Base-by-base conservation (phyloP, 2,113 vertebrate genomes). In the Anhinga rufa region DNA sequence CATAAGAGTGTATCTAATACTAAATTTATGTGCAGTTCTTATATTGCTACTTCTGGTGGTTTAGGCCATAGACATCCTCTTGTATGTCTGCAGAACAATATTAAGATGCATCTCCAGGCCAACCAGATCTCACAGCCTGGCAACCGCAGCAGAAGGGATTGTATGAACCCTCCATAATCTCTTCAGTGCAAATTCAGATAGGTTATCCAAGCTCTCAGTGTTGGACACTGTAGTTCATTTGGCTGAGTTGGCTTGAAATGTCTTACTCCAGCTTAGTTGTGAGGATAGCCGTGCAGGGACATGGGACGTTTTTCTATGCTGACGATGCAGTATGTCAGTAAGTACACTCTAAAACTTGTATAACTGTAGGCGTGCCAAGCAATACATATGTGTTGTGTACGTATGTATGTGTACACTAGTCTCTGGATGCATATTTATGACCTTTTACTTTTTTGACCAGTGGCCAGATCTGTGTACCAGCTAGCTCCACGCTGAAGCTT, bases 371-470 rank as follows among this genome's bases (percentile, higher is more conserved):
- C 25, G 12, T 66, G 22, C 26, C 18, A 17, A 34, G 40, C 46
- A n/a, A 1, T 46, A 40, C 8, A 1, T 40, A 5, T 14, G 3
- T 15, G 44, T 9, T 54, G 0, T 18, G 9, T 46, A 46, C 19
- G 20, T 61, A 17, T 34, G 36, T 12, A 29, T 34, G 17, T 32
- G 51, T 70, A 16, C 21, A 7, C 29, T 57, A 20, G 4, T 62
- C 52, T 82, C 17, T 86, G 48, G 15, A 10, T n/a, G 25, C 9
- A 1, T 15, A 10, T 34, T 66, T 49, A 17, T 75, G 51, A 60
- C 48, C 60, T 69, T 74, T 48, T 38, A 25, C 40, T 78, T 22
- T 77, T 62, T 17, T 48, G 44, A 46, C 17, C 36, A 17, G 48
- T 46, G 76, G 16, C 25, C 46, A 49, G 24, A 20, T 49, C 57